These are phyloP conservation scores for Asteroscopus sphinx DNA, from an alignment of 2,888 invertebrate species.

Conservation along the genomic window DNA sequence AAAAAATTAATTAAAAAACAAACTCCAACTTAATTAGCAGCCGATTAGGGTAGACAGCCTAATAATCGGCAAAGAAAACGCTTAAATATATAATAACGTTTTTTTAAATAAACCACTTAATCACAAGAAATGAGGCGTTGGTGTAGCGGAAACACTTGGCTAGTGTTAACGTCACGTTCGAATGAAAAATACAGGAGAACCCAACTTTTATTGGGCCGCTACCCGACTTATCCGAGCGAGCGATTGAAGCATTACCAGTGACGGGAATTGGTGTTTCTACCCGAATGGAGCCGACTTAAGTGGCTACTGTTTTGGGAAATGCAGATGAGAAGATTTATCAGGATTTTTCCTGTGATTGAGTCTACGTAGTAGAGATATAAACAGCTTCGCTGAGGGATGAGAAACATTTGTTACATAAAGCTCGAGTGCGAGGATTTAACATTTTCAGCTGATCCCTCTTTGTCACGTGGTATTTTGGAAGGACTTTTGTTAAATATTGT, in stretches of 20 bases:
- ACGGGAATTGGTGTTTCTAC: conserved; percentile 46
- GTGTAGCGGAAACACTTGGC: conserved; percentile 31
- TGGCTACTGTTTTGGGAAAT: conserved; percentile 25
- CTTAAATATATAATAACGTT: conserved; percentile 46
- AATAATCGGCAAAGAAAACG: conserved; percentile 25
- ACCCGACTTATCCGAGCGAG: conserved; percentile 21
- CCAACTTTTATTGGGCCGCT: conserved; percentile 42
- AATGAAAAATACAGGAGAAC: conserved; percentile 52
- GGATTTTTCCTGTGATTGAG: conserved; percentile 25
- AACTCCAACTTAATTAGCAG: neutral
- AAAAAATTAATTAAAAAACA: conserved; percentile 8
- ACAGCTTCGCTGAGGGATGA: neutral
- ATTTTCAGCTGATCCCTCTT: too few relatives aligned
- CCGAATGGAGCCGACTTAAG: conserved; percentile 18
- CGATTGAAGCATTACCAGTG: conserved; percentile 37
- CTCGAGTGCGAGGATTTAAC: too few relatives aligned
- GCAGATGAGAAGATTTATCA: conserved; percentile 29
- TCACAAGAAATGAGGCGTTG: conserved; percentile 34
- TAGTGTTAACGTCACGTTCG: conserved; percentile 47
- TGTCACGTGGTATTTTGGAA: too few relatives aligned
- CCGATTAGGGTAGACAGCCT: conserved; percentile 9
- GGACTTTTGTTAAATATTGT: too few relatives aligned
- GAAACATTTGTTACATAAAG: neutral
- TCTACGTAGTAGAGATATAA: neutral
- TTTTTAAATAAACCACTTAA: conserved; percentile 48